Percentiles rank a stretch among this genome's conserved stretches.
phyloP scores from a whole-genome alignment of 2,797 vertebrate species.

The Anabas testudineus region DNA sequence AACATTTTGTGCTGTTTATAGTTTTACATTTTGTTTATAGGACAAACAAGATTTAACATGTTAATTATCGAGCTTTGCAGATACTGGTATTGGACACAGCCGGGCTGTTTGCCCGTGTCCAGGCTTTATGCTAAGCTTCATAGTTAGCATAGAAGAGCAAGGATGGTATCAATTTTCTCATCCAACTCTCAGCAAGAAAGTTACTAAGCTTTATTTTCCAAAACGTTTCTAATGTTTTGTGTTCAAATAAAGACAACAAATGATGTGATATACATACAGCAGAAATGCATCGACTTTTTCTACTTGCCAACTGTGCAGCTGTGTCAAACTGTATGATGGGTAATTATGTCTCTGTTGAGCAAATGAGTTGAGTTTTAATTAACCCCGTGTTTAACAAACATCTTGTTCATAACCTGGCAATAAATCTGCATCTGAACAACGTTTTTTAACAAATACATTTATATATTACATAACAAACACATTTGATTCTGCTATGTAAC shows the following conservation, averaged over 20 bases:
- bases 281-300: not conserved
- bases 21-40: no score
- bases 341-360: not conserved
- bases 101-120: not conserved
- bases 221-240: not conserved
- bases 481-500: slow-evolving; percentile 64
- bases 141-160: not conserved
- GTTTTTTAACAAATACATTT: slow-evolving; percentile 26
- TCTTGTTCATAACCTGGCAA: slow-evolving; percentile 5
- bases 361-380: not conserved
- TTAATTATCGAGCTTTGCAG: not conserved
- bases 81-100: not conserved
- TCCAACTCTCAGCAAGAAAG: not conserved
- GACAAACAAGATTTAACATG: no score
- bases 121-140: slow-evolving; percentile 25
- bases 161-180: not conserved
- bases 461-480: slow-evolving; percentile 48
- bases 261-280: not conserved
- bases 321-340: not conserved
- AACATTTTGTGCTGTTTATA: no score
- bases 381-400: not conserved
- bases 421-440: slow-evolving; percentile 45
- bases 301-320: not conserved
- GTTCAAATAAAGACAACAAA: slow-evolving; percentile 7
- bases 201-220: not conserved